Conservation (phyloP, 2,113 vertebrate species). For the Mastomys coucha region DNA sequence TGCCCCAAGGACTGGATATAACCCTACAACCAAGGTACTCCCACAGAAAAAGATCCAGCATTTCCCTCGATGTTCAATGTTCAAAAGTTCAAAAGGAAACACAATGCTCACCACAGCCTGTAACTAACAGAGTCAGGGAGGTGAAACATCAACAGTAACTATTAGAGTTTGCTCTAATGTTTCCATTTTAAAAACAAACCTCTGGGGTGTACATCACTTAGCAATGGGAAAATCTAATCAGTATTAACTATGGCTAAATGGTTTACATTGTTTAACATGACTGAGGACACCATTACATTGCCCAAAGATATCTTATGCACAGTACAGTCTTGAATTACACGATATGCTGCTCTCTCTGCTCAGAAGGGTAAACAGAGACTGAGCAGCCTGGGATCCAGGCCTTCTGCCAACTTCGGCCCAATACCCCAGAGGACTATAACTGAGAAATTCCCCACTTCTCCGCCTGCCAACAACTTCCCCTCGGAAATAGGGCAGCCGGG, state of each 20-base stretch:
- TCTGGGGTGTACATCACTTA: background rate
- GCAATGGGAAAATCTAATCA: constrained; percentile 21
- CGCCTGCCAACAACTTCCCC: constrained; percentile 19
- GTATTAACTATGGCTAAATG: background rate
- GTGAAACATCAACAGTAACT: background rate
- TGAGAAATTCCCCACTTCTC: background rate
- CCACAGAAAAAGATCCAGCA: background rate
- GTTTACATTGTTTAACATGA: background rate
- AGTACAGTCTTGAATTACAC: background rate
- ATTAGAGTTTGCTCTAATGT: constrained; percentile 3
- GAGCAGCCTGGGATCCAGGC: background rate
- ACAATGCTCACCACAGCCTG: background rate
- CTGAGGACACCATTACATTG: background rate
- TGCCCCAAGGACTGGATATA: background rate
- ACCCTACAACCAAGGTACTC: background rate
- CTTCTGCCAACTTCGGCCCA: background rate
- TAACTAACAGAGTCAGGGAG: background rate
- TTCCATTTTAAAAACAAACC: constrained; percentile 40
- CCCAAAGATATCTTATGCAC: background rate
- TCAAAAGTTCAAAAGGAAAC: background rate
- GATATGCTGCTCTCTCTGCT: background rate
- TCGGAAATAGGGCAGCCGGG: background rate
- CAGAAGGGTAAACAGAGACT: background rate
- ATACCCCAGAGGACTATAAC: background rate
- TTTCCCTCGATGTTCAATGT: background rate